Evolutionary conservation across 2,888 invertebrate genomes (phyloP).

Genomic region (Mythimna ferrago): DNA sequence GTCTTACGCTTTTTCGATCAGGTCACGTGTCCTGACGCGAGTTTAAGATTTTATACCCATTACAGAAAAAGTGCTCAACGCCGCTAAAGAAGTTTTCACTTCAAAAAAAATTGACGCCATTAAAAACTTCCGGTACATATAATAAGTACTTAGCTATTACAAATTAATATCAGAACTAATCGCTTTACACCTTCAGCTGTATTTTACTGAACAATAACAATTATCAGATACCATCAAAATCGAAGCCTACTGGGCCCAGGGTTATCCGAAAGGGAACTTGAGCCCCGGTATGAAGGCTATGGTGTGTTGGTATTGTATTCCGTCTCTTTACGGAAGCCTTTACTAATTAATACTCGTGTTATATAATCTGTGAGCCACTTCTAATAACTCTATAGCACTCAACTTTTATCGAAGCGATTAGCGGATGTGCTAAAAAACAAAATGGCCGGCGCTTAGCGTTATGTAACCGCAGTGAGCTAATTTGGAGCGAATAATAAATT

Average conservation of each 20-base stretch:
- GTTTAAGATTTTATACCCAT: too few species aligned
- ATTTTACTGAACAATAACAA: neutral
- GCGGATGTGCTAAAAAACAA: slow-evolving; percentile 26
- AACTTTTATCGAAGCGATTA: slow-evolving; percentile 12
- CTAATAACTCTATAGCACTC: slow-evolving; percentile 15
- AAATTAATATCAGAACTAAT: neutral
- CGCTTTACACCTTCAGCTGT: neutral
- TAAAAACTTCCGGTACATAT: slow-evolving; percentile 8
- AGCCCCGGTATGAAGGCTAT: too few species aligned
- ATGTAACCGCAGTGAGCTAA: slow-evolving; percentile 31
- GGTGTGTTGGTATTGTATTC: too few species aligned
- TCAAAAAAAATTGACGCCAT: neutral
- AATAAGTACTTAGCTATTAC: neutral
- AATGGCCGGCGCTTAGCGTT: slow-evolving; percentile 41
- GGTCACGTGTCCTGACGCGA: too few species aligned
- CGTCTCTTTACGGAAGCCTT: neutral
- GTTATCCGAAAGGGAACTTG: too few species aligned
- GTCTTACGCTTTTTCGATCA: too few species aligned
- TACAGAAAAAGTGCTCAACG: too few species aligned
- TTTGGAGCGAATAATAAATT: slow-evolving; percentile 32
- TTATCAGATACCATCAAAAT: neutral
- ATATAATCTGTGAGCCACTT: slow-evolving; percentile 5
- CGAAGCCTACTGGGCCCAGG: neutral
- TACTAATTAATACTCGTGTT: neutral
- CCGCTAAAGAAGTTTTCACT: too few species aligned